A percentile compares a stretch with the other conserved stretches of the same genome.
phyloP scores from a whole-genome alignment of 2,888 invertebrate genomes.

The Dryobotodes eremita region DNA sequence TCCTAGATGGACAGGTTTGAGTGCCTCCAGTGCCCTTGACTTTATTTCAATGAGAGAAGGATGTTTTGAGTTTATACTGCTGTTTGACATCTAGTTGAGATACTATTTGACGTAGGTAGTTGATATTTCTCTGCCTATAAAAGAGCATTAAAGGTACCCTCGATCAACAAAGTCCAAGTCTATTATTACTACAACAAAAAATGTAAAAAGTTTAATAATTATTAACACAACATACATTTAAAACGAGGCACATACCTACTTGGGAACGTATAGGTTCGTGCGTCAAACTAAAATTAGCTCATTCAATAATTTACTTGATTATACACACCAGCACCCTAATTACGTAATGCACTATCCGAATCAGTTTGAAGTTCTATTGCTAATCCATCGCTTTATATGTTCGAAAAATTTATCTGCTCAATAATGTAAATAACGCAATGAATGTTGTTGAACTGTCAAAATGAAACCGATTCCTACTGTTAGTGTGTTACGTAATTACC shows the following conservation, averaged over 20 bases:
- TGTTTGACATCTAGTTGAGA: background rate
- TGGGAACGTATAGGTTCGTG: background rate
- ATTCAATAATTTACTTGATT: background rate
- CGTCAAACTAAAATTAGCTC: background rate
- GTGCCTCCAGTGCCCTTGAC: slow-evolving; percentile 57
- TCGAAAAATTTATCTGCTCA: no score
- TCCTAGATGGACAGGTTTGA: slow-evolving; percentile 56
- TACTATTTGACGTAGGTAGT: background rate
- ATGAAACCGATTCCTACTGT: no score
- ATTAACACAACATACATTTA: background rate
- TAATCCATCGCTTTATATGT: no score
- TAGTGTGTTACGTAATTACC: no score
- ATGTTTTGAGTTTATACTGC: slow-evolving; percentile 34
- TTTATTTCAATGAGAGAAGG: slow-evolving; percentile 43
- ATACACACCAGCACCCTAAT: background rate
- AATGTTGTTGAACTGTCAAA: no score
- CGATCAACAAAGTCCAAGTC: background rate
- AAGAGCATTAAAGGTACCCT: background rate
- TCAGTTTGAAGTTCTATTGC: no score
- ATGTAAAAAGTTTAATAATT: background rate
- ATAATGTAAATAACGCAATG: no score
- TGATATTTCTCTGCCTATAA: background rate
- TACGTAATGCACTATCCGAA: no score
- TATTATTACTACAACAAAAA: background rate
- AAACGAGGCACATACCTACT: no score